Evolutionary conservation across 2,888 invertebrate species (phyloP).

Genomic region (Conchocele bisecta): DNA sequence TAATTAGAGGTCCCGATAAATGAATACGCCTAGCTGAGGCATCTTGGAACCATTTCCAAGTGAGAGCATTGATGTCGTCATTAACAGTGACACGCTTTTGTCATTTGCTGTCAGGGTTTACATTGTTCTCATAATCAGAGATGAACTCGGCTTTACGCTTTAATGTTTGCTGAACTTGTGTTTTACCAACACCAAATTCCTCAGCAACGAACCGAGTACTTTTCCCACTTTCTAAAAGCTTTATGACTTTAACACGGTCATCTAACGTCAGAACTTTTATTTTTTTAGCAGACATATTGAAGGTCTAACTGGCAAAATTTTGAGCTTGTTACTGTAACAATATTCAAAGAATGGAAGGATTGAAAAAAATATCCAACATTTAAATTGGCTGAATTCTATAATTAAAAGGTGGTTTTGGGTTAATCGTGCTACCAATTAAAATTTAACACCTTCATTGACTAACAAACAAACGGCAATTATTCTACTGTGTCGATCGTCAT

Average conservation of each 20-base stretch:
- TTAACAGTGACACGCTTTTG: conserved; percentile 7
- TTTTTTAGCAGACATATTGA: no score
- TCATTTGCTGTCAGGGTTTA: conserved; percentile 19
- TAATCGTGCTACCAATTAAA: no score
- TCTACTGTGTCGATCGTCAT: no score
- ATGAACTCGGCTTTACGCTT: conserved; percentile 40
- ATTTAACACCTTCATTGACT: no score
- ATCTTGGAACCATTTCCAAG: conserved; percentile 37
- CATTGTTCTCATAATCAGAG: conserved; percentile 33
- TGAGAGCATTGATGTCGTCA: conserved; percentile 40
- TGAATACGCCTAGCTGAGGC: conserved; percentile 11
- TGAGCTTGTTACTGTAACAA: no score
- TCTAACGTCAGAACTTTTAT: conserved; percentile 30
- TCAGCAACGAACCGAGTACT: conserved; percentile 38
- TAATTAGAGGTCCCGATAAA: conserved; percentile 33
- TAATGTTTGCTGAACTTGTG: conserved; percentile 41
- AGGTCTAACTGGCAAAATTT: no score
- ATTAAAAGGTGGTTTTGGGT: no score
- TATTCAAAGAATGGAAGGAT: no score
- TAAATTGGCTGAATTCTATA: no score
- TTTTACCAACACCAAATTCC: conserved; percentile 48
- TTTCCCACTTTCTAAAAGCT: conserved; percentile 21
- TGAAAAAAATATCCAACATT: no score
- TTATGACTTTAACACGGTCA: conserved; percentile 18
- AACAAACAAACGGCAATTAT: no score